Evolutionary conservation across 2,888 invertebrate species (phyloP).

Genomic region (Tenodera sinensis): DNA sequence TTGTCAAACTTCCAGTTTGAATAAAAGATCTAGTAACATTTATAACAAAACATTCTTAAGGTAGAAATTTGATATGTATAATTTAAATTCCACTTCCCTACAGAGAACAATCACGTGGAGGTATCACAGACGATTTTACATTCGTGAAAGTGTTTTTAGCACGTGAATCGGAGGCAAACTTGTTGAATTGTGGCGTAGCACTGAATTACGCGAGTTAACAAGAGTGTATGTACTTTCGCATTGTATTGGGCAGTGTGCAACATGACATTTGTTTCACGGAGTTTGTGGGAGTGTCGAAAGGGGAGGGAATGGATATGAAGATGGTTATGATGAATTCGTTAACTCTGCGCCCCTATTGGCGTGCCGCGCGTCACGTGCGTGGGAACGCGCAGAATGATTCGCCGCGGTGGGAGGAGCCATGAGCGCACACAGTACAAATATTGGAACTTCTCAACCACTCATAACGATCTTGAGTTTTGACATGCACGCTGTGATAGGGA

Average conservation of each 20-base stretch:
- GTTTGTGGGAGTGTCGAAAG: not conserved
- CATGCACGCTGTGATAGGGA: not conserved
- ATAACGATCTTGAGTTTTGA: constrained; percentile 17
- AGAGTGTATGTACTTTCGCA: not conserved
- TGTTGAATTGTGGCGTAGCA: not conserved
- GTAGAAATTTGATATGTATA: no score
- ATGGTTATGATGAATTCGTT: constrained; percentile 15
- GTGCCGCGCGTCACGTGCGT: not conserved
- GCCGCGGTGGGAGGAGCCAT: not conserved
- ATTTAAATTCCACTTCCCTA: not conserved
- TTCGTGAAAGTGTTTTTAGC: not conserved
- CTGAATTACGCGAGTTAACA: not conserved
- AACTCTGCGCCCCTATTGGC: not conserved
- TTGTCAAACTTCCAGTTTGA: no score
- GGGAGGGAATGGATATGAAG: constrained; percentile 10
- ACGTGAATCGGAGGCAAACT: not conserved
- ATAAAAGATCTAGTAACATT: no score
- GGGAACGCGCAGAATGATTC: not conserved
- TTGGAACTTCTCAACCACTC: constrained; percentile 14
- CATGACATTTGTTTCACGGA: constrained; percentile 13
- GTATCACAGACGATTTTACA: not conserved
- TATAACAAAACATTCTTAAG: no score
- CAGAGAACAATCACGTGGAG: not conserved
- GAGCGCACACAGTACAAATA: constrained; percentile 13
- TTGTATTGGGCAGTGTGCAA: constrained; percentile 11